Conservation (phyloP, 2,888 invertebrate species). For the Caenorhabditis virilis region DNA sequence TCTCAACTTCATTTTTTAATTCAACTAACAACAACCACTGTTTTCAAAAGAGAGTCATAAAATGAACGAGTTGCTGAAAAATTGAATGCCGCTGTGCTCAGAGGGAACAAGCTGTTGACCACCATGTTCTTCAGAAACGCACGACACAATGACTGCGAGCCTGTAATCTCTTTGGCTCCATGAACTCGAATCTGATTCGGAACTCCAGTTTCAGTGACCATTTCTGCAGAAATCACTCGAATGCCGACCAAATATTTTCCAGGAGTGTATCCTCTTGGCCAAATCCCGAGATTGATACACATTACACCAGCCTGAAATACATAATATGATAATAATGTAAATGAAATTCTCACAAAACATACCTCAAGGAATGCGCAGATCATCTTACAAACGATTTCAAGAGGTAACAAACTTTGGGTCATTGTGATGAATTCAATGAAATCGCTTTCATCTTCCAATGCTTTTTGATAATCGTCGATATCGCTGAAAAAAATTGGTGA, state of each 20-base stretch:
- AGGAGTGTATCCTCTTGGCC: constrained; percentile 58
- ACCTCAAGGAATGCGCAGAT: constrained; percentile 58
- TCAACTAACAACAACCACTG: constrained; percentile 41
- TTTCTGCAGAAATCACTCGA: constrained; percentile 54
- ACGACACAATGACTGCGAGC: constrained; percentile 54
- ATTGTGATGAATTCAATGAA: constrained; percentile 61
- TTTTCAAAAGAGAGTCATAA: constrained; percentile 61
- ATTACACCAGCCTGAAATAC: constrained; percentile 42
- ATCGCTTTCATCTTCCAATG: constrained; percentile 57
- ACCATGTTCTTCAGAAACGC: constrained; percentile 64
- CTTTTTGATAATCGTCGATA: constrained; percentile 49
- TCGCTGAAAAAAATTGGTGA: constrained; percentile 54
- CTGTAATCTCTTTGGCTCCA: constrained; percentile 28
- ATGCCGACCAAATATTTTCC: constrained; percentile 61
- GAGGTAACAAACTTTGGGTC: constrained; percentile 65
- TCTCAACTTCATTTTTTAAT: not conserved
- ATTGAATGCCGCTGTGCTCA: constrained; percentile 60
- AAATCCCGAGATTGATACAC: constrained; percentile 25
- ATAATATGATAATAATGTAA: not conserved
- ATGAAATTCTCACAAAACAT: constrained; percentile 1
- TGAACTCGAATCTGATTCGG: constrained; percentile 44
- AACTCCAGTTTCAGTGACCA: constrained; percentile 30
- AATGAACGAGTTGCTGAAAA: constrained; percentile 60
- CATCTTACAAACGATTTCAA: constrained; percentile 59
- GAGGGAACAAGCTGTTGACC: constrained; percentile 62